Evolutionary conservation across 2,113 vertebrate species (phyloP).

Genomic region (Engraulis encrasicolus): DNA sequence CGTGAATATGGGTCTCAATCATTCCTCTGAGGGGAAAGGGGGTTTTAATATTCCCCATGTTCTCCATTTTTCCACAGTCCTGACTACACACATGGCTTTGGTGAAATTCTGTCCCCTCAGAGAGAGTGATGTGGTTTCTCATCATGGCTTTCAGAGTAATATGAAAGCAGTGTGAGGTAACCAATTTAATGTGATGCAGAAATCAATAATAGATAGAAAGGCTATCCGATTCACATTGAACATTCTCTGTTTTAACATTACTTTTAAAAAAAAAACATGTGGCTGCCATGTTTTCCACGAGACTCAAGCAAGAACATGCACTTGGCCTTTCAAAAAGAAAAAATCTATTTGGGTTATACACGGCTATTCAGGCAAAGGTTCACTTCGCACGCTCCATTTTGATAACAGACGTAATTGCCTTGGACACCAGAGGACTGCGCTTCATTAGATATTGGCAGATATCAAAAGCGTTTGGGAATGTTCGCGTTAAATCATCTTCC

Average conservation of each 20-base stretch:
- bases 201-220: background rate
- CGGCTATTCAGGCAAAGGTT: background rate
- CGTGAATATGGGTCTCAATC: too few relatives aligned
- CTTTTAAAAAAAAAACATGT: background rate
- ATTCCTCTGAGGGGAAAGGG: too few relatives aligned
- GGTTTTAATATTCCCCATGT: background rate
- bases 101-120: background rate
- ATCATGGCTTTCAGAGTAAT: background rate
- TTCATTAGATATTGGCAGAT: constrained; percentile 30
- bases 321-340: background rate
- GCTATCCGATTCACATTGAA: background rate
- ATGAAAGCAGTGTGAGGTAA: background rate
- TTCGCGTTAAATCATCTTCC: background rate
- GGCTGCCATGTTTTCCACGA: background rate
- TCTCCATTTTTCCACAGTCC: background rate
- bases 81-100: background rate
- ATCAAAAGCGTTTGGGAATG: constrained; percentile 27
- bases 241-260: background rate
- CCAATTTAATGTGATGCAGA: background rate
- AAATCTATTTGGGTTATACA: background rate
- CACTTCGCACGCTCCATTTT: constrained; percentile 21
- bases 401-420: constrained; percentile 11
- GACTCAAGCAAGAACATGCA: background rate
- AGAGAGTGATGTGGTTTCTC: background rate
- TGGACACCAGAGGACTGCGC: background rate